Evolutionary conservation across 2,888 invertebrate species (phyloP), one percentile per base, ranked within the genome.

Genomic region (Amblyjoppa proteus): DNA sequence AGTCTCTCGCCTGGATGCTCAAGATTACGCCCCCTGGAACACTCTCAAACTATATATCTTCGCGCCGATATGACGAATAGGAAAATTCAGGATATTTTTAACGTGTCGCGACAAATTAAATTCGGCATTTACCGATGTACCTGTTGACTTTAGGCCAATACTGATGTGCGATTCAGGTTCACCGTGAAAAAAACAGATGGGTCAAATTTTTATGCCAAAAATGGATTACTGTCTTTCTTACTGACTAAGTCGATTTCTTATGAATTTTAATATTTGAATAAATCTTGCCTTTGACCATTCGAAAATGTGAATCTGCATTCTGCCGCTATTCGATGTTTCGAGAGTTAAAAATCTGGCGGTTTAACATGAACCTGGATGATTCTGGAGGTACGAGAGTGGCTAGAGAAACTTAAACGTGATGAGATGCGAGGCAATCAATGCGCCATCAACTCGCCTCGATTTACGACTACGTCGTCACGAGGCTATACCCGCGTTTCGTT

Each of bases 351-450:
- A 34, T 34, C 53, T 41, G 9, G 41, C 16, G 9, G 1, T 31
- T 25, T n/a, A n/a, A 66, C 66, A 38, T 34, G 13, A n/a, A 73
- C 64, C 25, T 20, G 61, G 51, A 74, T 41, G 41, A 80, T 74
- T 61, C 41, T 38, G 7, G 73, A 31, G 51, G 56, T 49, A 38
- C 31, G 1, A 51, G 25, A 20, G 53, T 49, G 53, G 58, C 41
- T 34, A 68, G 78, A 68, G 78, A 83, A 68, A 87, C 84, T 88
- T 88, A 81, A 78, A 89, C 84, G 85, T 89, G 91, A 92, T 89
- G 91, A 92, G 92, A 92, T 92, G 92, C 92, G 90, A 91, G 92
- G 93, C 93, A 93, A 93, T 93, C 93, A 93, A 93, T 93, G 93
- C 90, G 90, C 93, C 92, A 93, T 93, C 93, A 93, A 92, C 92